Conservation (phyloP, 2,113 vertebrate species). For the Daubentonia madagascariensis region DNA sequence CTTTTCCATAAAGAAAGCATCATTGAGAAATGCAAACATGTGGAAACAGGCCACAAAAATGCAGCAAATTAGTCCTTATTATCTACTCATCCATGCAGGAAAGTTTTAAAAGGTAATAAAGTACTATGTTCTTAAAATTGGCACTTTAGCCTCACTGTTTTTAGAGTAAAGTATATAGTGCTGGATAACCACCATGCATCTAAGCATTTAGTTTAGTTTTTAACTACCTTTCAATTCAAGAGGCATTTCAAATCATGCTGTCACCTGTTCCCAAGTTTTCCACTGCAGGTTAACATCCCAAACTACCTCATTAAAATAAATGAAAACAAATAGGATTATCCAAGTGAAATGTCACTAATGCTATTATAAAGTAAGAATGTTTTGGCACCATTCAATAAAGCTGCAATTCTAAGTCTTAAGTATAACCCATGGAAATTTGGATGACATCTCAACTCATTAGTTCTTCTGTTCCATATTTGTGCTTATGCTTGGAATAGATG, state of each 20-base stretch:
- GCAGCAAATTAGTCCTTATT: slow-evolving; percentile 76
- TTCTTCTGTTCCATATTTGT: slow-evolving; percentile 49
- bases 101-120: slow-evolving; percentile 81
- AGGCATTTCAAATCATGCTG: slow-evolving; percentile 71
- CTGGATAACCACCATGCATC: slow-evolving; percentile 36
- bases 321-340: slow-evolving; percentile 80
- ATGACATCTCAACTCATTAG: slow-evolving; percentile 68
- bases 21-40: slow-evolving; percentile 80
- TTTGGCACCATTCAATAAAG: slow-evolving; percentile 68
- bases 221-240: slow-evolving; percentile 66
- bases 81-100: slow-evolving; percentile 65
- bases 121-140: slow-evolving; percentile 63
- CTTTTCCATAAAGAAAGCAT: slow-evolving; percentile 78
- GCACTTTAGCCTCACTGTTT: slow-evolving; percentile 65
- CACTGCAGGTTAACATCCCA: slow-evolving; percentile 61
- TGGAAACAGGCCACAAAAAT: slow-evolving; percentile 82
- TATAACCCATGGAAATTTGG: slow-evolving; percentile 64
- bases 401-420: slow-evolving; percentile 61
- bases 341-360: slow-evolving; percentile 63
- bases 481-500: slow-evolving; percentile 10
- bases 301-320: slow-evolving; percentile 80
- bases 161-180: slow-evolving; percentile 56
- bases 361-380: slow-evolving; percentile 72
- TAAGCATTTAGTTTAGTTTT: slow-evolving; percentile 63
- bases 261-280: slow-evolving; percentile 68